phyloP scores from a whole-genome alignment of 2,113 vertebrate genomes.

The Furnarius figulus region DNA sequence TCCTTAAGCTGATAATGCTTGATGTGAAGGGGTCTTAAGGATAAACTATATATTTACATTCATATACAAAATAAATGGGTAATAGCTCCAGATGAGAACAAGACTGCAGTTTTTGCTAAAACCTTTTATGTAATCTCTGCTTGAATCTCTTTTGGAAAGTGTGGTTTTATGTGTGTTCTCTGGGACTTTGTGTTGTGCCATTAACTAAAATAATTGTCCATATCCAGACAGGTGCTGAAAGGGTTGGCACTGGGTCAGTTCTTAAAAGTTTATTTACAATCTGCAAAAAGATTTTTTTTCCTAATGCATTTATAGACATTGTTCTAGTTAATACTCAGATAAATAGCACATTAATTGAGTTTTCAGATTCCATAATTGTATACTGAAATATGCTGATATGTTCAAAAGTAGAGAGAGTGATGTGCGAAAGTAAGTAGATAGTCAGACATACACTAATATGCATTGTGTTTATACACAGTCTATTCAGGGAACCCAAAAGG shows the following conservation, averaged over 20 bases:
- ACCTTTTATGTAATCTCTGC: not conserved
- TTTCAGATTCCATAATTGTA: slow-evolving; percentile 11
- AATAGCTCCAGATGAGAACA: not conserved
- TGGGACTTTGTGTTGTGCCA: not conserved
- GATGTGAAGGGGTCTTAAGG: not conserved
- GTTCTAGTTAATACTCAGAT: slow-evolving; percentile 42
- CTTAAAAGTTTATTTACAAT: slow-evolving; percentile 45
- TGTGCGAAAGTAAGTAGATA: not conserved
- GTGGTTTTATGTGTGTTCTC: not conserved
- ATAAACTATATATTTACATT: not conserved
- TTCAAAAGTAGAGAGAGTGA: not conserved
- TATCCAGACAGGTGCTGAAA: slow-evolving; percentile 34
- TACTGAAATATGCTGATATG: slow-evolving; percentile 19
- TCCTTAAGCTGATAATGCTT: slow-evolving; percentile 5
- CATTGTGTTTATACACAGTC: not conserved
- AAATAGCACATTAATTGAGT: slow-evolving; percentile 53
- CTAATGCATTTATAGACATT: slow-evolving; percentile 44
- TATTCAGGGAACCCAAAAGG: not conserved
- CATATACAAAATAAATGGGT: not conserved
- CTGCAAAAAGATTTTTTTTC: not conserved
- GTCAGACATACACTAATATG: not conserved
- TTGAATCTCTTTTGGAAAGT: not conserved
- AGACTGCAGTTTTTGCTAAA: not conserved
- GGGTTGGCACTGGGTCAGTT: slow-evolving; percentile 12
- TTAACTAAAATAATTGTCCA: slow-evolving; percentile 28